A percentile compares a stretch with the other conserved stretches of the same genome.
Evolutionary conservation across 2,797 vertebrate species (phyloP).

Genomic region (Paedocypris micromegethes): DNA sequence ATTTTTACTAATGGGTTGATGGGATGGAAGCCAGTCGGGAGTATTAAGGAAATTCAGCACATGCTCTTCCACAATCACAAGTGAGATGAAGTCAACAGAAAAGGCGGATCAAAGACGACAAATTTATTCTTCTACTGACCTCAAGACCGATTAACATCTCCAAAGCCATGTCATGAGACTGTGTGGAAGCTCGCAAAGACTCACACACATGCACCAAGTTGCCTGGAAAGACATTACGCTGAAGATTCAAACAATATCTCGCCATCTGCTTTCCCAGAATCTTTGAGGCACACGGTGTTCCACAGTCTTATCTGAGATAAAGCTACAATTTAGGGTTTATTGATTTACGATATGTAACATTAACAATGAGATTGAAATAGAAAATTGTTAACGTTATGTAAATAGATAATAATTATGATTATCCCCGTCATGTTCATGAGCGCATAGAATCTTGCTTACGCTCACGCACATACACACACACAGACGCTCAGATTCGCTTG

Average conservation of each 20-base stretch:
- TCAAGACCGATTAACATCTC: slow-evolving; percentile 27
- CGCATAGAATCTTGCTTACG: not conserved
- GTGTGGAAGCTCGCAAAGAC: slow-evolving; percentile 4
- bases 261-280: not conserved
- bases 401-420: no score
- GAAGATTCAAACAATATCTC: slow-evolving; percentile 16
- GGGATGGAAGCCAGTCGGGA: slow-evolving; percentile 47
- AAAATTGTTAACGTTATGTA: no score
- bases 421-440: no score
- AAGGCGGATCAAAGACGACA: slow-evolving; percentile 11
- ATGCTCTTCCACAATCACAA: slow-evolving; percentile 30
- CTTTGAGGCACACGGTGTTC: no score
- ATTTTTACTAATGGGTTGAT: slow-evolving; percentile 24
- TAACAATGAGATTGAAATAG: no score
- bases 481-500: not conserved
- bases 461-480: not conserved
- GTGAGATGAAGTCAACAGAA: slow-evolving; percentile 16
- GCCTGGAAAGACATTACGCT: slow-evolving; percentile 2
- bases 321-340: no score
- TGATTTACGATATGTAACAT: no score
- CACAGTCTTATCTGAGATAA: no score
- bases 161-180: slow-evolving; percentile 30
- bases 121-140: slow-evolving; percentile 16
- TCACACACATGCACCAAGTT: not conserved
- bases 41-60: slow-evolving; percentile 39